Evolutionary conservation across 2,888 invertebrate species (phyloP), one percentile per base, ranked within the genome.

Genomic region (Sminthurinus aureus): DNA sequence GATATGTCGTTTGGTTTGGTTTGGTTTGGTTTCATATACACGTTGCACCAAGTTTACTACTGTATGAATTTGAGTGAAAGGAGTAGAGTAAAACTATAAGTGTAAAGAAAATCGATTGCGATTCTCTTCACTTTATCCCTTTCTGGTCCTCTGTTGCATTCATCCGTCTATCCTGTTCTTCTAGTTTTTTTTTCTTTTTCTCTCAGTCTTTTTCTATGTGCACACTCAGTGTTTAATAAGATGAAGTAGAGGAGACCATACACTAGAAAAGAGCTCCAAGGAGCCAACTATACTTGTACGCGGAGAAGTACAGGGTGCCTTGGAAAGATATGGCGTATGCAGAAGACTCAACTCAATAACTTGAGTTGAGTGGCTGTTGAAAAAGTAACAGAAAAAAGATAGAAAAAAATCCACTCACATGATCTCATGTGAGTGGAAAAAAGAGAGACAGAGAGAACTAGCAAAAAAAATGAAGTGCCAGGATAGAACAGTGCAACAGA

Each of bases 41-140:
- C 73, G 26, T 24, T 26, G 4, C 24, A 24, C 11, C 38, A 73
- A 73, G 24, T 15, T 73, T 6, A 73, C 73, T 6, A 24, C 73
- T 73, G 24, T 73, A 24, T 26, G 73, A 15, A 73, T 24, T 73
- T 26, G 73, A 26, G 26, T 22, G 15, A 58, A 18, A 58, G 58
- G 58, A 6, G 58, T 58, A 58, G 58, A 58, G 58, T 58, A 58
- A 13, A 58, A 58, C 4, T 18, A 11, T 76, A 58, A 38, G 52
- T 76, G 76, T 58, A 20, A 76, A 76, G 51, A 76, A 76, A 76
- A 76, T 76, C 76, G 76, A 76, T 76, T 38, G 3, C 38, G 38
- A 38, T 38, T 38, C 38, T 38, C 38, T 38, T 76, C 58, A n/a
- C 58, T 58, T 76, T 76, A 58, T 26, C 26, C 73, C 73, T 24